These are phyloP conservation scores for Stenoptilia bipunctidactyla DNA, from an alignment of 2,888 invertebrate genomes.

Conservation along the genomic window DNA sequence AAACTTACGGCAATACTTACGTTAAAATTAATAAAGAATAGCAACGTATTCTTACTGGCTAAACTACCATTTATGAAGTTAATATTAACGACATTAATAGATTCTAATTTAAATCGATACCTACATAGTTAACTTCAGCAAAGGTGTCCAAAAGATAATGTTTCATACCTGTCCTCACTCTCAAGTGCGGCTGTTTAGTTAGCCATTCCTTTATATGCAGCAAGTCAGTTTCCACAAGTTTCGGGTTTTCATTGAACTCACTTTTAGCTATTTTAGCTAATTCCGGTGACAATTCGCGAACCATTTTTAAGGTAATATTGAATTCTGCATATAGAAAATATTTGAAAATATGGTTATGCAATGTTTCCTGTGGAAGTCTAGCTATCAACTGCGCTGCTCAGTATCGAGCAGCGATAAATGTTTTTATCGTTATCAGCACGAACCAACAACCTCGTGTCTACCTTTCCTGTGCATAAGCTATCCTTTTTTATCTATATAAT, in stretches of 20 bases:
- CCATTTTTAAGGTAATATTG: conserved; percentile 23
- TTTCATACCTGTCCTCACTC: conserved; percentile 68
- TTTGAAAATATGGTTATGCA: conserved; percentile 14
- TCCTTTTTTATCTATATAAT: too few species aligned
- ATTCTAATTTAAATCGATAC: too few species aligned
- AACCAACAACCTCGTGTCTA: too few species aligned
- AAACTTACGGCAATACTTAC: too few species aligned
- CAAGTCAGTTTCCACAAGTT: conserved; percentile 43
- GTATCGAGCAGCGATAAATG: neutral
- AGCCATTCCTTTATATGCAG: conserved; percentile 63
- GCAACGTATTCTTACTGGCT: too few species aligned
- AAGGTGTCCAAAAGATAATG: too few species aligned
- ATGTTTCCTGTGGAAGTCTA: conserved; percentile 16
- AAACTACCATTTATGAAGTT: too few species aligned
- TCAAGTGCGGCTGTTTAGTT: conserved; percentile 62
- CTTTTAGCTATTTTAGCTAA: conserved; percentile 54
- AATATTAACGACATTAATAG: too few species aligned
- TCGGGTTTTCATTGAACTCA: conserved; percentile 63
- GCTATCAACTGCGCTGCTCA: conserved; percentile 21
- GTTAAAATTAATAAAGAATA: too few species aligned
- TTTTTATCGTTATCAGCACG: neutral
- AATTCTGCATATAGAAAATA: neutral
- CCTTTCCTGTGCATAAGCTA: too few species aligned
- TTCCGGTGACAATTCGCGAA: conserved; percentile 47
- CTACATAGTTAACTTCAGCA: too few species aligned